phyloP scores from a whole-genome alignment of 2,113 vertebrate genomes.

The Micromys minutus region DNA sequence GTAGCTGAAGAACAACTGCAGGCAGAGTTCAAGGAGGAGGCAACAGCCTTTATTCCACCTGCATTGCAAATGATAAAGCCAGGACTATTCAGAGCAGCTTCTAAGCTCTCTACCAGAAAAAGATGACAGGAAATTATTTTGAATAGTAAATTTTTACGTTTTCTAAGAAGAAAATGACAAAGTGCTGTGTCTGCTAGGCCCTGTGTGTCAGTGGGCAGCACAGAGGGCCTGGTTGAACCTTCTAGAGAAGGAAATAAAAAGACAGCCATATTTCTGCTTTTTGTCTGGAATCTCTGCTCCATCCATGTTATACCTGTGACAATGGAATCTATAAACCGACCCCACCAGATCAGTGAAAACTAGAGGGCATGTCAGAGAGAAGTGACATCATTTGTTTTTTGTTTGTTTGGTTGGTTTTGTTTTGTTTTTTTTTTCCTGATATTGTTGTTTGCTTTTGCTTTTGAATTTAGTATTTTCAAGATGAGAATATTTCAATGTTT shows the following conservation, averaged over 20 bases:
- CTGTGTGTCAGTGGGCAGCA: neutral
- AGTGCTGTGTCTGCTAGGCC: neutral
- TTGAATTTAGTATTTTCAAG: neutral
- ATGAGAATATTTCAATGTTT: neutral
- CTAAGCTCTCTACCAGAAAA: slow-evolving; percentile 12
- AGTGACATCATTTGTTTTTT: neutral
- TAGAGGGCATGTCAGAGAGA: neutral
- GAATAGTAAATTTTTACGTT: slow-evolving; percentile 17
- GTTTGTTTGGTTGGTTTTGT: too few species aligned
- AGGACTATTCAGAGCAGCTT: neutral
- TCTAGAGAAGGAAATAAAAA: neutral
- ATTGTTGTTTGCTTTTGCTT: neutral
- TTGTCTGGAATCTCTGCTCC: neutral
- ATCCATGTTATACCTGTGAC: neutral
- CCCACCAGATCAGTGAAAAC: neutral
- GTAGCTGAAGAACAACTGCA: neutral
- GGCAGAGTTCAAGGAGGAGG: neutral
- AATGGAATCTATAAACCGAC: neutral
- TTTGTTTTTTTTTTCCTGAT: neutral
- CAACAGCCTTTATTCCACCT: neutral
- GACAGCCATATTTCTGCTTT: neutral
- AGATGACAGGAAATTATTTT: neutral
- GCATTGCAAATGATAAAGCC: neutral
- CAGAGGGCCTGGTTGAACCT: neutral
- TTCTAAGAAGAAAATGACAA: neutral